phyloP scores from a whole-genome alignment of 2,113 vertebrate genomes.

The Dicentrarchus labrax region DNA sequence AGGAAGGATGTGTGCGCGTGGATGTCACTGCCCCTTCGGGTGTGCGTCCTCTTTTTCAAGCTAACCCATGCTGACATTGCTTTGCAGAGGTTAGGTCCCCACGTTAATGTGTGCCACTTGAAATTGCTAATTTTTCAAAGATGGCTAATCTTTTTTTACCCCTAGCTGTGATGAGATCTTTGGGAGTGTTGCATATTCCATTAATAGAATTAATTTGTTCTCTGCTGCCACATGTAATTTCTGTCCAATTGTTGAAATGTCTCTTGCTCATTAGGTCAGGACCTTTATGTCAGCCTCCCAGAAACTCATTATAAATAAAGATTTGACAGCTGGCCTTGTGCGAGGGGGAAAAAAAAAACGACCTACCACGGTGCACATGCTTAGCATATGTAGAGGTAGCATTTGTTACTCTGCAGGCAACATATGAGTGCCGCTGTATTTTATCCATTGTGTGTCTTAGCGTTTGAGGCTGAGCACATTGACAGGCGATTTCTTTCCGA shows the following conservation, averaged over 20 bases:
- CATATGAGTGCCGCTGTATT: conserved; percentile 28
- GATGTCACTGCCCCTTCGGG: conserved; percentile 59
- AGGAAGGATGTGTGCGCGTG: neutral
- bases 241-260: conserved; percentile 69
- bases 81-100: conserved; percentile 71
- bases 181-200: conserved; percentile 78
- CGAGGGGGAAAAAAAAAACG: neutral
- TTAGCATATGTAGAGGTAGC: conserved; percentile 35
- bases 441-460: conserved; percentile 34
- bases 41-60: conserved; percentile 59
- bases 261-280: conserved; percentile 57
- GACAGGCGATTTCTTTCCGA: conserved; percentile 40
- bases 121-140: conserved; percentile 80
- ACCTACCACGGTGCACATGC: conserved; percentile 32
- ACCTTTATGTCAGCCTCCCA: conserved; percentile 68
- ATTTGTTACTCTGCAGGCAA: conserved; percentile 37
- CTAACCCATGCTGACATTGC: conserved; percentile 80
- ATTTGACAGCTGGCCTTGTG: conserved; percentile 67
- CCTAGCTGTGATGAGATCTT: conserved; percentile 75
- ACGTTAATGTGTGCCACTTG: conserved; percentile 78
- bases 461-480: conserved; percentile 20
- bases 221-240: conserved; percentile 79
- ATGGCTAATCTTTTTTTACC: conserved; percentile 77
- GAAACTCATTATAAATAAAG: conserved; percentile 73
- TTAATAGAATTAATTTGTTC: conserved; percentile 80